Conservation (phyloP, 2,888 invertebrate species). For the Marasmarcha lunaedactyla region DNA sequence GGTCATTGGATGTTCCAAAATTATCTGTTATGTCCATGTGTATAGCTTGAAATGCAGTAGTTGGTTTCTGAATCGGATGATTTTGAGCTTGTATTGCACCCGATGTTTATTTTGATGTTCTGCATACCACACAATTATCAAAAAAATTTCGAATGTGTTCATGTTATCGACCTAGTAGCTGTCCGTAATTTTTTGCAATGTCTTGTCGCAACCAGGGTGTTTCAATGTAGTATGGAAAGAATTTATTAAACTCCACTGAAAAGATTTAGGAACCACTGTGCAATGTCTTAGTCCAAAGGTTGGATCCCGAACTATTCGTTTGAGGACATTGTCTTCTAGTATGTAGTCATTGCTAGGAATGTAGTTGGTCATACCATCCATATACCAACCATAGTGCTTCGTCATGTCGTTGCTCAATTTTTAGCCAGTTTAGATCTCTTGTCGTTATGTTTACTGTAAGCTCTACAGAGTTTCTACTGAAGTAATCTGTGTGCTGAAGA, state of each 20-base stretch:
- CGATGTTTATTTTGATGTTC: slow-evolving; percentile 7
- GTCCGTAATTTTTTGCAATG: slow-evolving; percentile 10
- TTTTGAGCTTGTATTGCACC: slow-evolving; percentile 6
- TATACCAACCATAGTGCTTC: slow-evolving; percentile 1
- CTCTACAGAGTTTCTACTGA: not conserved
- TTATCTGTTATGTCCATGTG: slow-evolving; percentile 11
- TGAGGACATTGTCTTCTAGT: too few species aligned
- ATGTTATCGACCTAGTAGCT: slow-evolving; percentile 15
- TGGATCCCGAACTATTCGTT: too few species aligned
- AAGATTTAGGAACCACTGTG: slow-evolving; percentile 7
- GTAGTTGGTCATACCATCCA: slow-evolving; percentile 3
- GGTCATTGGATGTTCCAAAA: not conserved
- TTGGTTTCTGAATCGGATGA: slow-evolving; percentile 5
- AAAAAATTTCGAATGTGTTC: slow-evolving; percentile 9
- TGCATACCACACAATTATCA: slow-evolving; percentile 9
- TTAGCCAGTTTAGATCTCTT: slow-evolving; percentile 12
- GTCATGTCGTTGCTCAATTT: slow-evolving; percentile 15
- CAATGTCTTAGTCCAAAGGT: too few species aligned
- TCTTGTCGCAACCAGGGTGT: slow-evolving; percentile 15
- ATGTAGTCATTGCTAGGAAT: too few species aligned
- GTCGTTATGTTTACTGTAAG: slow-evolving; percentile 6
- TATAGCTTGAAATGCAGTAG: slow-evolving; percentile 6
- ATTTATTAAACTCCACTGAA: slow-evolving; percentile 15
- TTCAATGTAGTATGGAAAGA: slow-evolving; percentile 12
- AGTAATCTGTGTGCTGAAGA: slow-evolving; percentile 1